These are phyloP conservation scores for Poecile montanus DNA, from an alignment of 2,797 vertebrate genomes.

Conservation along the genomic window DNA sequence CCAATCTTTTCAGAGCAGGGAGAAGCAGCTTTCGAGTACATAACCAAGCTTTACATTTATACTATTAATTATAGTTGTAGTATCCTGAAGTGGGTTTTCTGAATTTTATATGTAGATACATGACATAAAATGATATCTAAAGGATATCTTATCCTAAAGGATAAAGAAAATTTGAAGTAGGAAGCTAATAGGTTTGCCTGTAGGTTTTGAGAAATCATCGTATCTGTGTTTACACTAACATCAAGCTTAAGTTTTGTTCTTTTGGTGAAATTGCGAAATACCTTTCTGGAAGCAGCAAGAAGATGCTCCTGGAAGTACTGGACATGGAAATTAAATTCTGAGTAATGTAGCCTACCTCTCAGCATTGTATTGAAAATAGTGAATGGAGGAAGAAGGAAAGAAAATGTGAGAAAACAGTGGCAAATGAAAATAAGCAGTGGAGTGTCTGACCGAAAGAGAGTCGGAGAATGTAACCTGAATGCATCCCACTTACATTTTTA, in stretches of 20 bases:
- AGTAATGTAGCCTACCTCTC: not conserved
- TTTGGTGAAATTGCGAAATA: not conserved
- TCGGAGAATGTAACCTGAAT: not conserved
- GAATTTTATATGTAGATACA: not conserved
- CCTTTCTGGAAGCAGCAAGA: not conserved
- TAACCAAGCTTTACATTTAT: not conserved
- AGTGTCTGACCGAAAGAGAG: not conserved
- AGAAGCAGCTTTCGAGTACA: not conserved
- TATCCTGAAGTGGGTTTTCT: not conserved
- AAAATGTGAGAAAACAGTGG: not conserved
- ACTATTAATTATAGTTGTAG: not conserved
- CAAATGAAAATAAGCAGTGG: not conserved
- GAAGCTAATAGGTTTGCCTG: not conserved
- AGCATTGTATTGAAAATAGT: not conserved
- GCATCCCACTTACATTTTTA: not conserved
- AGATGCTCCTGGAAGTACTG: not conserved
- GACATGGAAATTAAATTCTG: not conserved
- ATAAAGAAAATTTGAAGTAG: not conserved
- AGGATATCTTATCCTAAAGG: not conserved
- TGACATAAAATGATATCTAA: not conserved
- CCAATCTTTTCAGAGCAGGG: not conserved
- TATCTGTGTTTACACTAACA: not conserved
- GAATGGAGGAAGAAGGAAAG: not conserved
- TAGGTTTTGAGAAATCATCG: not conserved
- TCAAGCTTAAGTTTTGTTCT: not conserved